These are phyloP conservation scores for Oscheius sp. DNA, from an alignment of 1,140 invertebrate genomes.

Conservation along the genomic window DNA sequence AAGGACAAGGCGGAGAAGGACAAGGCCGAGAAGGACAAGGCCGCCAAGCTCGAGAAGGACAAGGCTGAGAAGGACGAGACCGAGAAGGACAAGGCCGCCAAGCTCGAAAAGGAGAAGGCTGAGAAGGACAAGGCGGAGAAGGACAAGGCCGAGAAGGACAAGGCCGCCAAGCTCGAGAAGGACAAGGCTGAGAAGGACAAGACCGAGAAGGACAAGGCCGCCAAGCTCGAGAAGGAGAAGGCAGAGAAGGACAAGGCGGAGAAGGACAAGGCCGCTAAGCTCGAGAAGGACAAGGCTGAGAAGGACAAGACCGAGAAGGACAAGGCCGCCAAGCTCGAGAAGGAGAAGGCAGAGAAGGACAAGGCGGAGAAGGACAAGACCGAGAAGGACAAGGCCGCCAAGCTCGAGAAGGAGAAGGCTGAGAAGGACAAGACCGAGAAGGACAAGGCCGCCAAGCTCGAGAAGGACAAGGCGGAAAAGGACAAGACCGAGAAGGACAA, in stretches of 20 bases:
- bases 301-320: constrained; percentile 11
- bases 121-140: background rate
- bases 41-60: background rate
- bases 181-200: no score
- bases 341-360: constrained; percentile 9
- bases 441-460: background rate
- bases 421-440: constrained; percentile 2
- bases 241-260: no score
- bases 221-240: no score
- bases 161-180: no score
- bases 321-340: constrained; percentile 11
- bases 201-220: no score
- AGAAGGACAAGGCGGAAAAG: constrained; percentile 15
- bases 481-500: background rate
- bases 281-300: background rate
- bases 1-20: background rate
- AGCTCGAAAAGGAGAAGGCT: background rate
- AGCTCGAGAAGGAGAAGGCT: constrained; percentile 16
- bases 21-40: constrained; percentile 2
- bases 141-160: background rate
- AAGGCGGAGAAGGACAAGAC: background rate
- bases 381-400: background rate
- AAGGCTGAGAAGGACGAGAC: background rate
- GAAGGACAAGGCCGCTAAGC: no score
- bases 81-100: no score